Evolutionary conservation across 2,888 invertebrate genomes (phyloP).

Genomic region (Zootermopsis nevadensis): DNA sequence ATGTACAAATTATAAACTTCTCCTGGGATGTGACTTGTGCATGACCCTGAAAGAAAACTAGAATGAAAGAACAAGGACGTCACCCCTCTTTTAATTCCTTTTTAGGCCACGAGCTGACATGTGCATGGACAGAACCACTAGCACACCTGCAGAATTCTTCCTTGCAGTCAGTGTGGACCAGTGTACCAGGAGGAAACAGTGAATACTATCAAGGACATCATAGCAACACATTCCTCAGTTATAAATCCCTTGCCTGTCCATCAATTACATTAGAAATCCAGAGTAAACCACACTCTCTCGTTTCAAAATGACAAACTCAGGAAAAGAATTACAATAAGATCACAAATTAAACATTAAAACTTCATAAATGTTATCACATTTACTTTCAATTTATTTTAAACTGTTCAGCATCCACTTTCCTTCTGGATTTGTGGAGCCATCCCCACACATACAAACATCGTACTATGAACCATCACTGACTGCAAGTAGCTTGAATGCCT

Average conservation of each 20-base stretch:
- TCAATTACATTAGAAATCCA: too few species aligned
- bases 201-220: neutral
- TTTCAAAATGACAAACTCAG: neutral
- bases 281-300: neutral
- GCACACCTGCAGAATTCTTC: slow-evolving; percentile 44
- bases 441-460: slow-evolving; percentile 32
- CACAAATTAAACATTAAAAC: neutral
- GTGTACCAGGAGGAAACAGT: slow-evolving; percentile 28
- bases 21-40: neutral
- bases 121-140: slow-evolving; percentile 44
- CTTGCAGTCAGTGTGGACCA: slow-evolving; percentile 41
- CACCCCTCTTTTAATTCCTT: neutral
- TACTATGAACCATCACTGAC: slow-evolving; percentile 39
- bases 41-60: neutral
- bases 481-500: slow-evolving; percentile 39
- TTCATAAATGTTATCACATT: neutral
- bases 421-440: slow-evolving; percentile 31
- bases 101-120: slow-evolving; percentile 32
- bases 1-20: slow-evolving; percentile 20
- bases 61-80: neutral
- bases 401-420: slow-evolving; percentile 29
- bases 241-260: neutral
- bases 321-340: neutral
- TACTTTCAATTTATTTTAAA: neutral
- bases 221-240: neutral